Conservation (phyloP, 2,113 vertebrate species). For the Oncorhynchus clarkii region DNA sequence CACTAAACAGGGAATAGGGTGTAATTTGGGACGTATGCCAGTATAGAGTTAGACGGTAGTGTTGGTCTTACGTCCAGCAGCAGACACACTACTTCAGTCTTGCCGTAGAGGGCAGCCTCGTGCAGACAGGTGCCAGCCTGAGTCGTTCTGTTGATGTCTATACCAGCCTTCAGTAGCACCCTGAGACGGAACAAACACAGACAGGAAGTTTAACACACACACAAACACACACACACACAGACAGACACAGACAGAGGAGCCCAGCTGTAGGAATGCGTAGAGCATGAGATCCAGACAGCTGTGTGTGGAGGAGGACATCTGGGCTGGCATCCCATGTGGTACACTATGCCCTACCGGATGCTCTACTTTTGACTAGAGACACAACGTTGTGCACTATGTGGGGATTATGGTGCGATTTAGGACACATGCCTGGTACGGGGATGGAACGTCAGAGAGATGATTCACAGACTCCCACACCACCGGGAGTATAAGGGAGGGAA, state of each 20-base stretch:
- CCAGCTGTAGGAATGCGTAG: constrained; percentile 34
- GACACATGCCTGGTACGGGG: background rate
- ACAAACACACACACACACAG: background rate
- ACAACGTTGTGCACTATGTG: too few species aligned
- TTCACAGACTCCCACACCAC: background rate
- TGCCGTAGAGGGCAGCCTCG: constrained; percentile 80
- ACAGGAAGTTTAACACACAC: background rate
- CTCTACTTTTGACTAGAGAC: too few species aligned
- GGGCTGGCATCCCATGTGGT: background rate
- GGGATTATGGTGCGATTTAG: too few species aligned
- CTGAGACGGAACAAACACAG: constrained; percentile 48
- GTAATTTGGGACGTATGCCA: too few species aligned
- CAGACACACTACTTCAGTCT: constrained; percentile 81
- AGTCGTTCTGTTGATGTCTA: constrained; percentile 82
- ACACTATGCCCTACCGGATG: too few species aligned
- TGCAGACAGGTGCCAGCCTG: constrained; percentile 82
- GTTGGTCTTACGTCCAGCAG: constrained; percentile 77
- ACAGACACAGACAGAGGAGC: background rate
- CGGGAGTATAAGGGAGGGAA: background rate
- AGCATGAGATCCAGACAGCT: constrained; percentile 11
- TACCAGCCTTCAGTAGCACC: constrained; percentile 74
- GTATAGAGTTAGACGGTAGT: background rate
- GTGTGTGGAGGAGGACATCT: background rate
- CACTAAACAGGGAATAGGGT: too few species aligned
- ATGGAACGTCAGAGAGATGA: background rate